These are phyloP conservation scores for Tetranychus piercei DNA, from an alignment of 2,888 invertebrate genomes.

Conservation along the genomic window DNA sequence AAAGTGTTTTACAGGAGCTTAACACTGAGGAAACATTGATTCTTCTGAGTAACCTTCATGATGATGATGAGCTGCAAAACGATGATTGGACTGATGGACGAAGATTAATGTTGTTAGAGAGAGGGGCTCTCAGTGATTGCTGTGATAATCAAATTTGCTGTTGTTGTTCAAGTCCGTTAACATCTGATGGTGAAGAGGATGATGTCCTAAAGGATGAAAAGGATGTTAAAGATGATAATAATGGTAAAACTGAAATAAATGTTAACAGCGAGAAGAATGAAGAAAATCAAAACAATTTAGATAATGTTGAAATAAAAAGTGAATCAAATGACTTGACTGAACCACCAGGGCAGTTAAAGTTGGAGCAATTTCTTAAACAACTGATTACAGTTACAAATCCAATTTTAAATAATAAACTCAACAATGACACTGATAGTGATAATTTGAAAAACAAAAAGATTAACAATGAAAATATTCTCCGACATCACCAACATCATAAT, in stretches of 20 bases:
- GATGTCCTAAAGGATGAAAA: neutral
- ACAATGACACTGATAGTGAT: neutral
- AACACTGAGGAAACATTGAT: neutral
- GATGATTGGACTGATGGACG: neutral
- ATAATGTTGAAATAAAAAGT: neutral
- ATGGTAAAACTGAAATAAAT: neutral
- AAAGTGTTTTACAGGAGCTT: neutral
- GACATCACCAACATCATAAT: neutral
- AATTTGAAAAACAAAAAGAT: neutral
- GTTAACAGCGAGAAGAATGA: neutral
- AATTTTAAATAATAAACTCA: neutral
- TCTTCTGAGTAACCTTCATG: neutral
- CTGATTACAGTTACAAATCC: conserved; percentile 17
- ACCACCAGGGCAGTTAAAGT: conserved; percentile 23
- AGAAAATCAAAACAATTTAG: neutral
- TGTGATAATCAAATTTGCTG: conserved; percentile 16
- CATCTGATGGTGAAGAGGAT: conserved; percentile 7
- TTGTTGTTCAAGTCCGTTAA: neutral
- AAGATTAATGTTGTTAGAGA: neutral
- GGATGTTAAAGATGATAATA: neutral
- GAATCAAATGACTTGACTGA: conserved; percentile 12
- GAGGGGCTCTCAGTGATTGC: conserved; percentile 16
- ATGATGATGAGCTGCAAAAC: neutral
- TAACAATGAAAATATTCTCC: neutral
- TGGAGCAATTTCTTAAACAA: conserved; percentile 23